These are phyloP conservation scores for Parotocinclus haroldoi DNA, from an alignment of 2,797 vertebrate genomes.

Conservation along the genomic window DNA sequence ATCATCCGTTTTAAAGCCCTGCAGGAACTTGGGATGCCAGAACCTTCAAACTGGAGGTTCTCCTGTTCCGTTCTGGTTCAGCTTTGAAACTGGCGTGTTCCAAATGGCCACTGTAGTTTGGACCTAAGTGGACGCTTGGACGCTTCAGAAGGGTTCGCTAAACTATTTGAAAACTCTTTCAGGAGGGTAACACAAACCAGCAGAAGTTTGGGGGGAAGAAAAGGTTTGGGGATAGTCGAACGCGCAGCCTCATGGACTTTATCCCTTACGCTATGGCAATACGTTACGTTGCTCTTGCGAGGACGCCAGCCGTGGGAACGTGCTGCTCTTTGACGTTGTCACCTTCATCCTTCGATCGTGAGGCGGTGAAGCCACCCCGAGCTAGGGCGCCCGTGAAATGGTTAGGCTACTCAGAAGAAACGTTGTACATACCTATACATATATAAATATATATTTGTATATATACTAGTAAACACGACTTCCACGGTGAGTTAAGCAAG, in stretches of 20 bases:
- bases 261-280: constrained; percentile 14
- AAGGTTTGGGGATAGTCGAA: background rate
- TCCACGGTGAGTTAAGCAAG: constrained; percentile 66
- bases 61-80: no score
- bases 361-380: constrained; percentile 27
- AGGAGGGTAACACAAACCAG: no score
- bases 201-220: no score
- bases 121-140: no score
- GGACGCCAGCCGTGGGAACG: constrained; percentile 23
- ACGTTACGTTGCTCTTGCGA: background rate
- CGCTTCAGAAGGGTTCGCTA: no score
- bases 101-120: no score
- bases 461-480: constrained; percentile 60
- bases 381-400: constrained; percentile 30
- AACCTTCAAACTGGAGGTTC: no score
- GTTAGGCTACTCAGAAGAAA: constrained; percentile 33
- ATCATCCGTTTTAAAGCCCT: no score
- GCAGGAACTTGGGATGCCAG: no score
- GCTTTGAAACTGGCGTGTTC: no score
- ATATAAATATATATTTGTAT: constrained; percentile 73
- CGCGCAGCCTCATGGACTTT: constrained; percentile 8
- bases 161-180: no score
- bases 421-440: constrained; percentile 61
- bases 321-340: constrained; percentile 28
- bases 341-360: constrained; percentile 30